These are phyloP conservation scores for Stomatorhinus walkeri DNA, from an alignment of 2,797 vertebrate species.

Conservation along the genomic window DNA sequence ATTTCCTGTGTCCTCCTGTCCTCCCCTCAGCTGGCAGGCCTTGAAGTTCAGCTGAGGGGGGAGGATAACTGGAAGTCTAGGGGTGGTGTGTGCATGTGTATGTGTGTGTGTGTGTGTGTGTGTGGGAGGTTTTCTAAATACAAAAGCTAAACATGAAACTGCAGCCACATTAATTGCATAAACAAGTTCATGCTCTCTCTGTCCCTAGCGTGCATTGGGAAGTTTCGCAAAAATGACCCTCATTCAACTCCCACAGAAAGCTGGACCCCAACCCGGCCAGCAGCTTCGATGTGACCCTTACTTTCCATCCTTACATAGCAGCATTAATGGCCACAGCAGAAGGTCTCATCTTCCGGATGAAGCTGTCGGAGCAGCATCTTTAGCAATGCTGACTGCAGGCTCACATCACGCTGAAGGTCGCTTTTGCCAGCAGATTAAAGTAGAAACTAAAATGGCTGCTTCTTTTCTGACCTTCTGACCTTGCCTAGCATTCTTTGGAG, in stretches of 20 bases:
- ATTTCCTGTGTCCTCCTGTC: not conserved
- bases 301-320: not conserved
- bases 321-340: not conserved
- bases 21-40: slow-evolving; percentile 20
- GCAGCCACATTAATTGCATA: slow-evolving; percentile 13
- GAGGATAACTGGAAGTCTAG: not conserved
- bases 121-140: not conserved
- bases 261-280: not conserved
- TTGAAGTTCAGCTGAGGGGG: slow-evolving; percentile 17
- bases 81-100: not conserved
- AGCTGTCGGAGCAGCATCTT: not conserved
- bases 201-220: not conserved
- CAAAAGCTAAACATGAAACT: not conserved
- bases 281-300: not conserved
- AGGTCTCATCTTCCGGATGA: not conserved
- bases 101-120: not conserved
- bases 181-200: not conserved
- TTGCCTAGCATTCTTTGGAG: not conserved
- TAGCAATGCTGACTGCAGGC: not conserved
- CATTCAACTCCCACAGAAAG: not conserved
- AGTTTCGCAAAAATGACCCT: not conserved
- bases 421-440: not conserved
- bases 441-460: not conserved
- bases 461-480: not conserved
- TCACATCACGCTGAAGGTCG: not conserved